Evolutionary conservation across 2,113 vertebrate species (phyloP), one percentile per base, ranked within the genome.

Genomic region (Lophura nycthemera): DNA sequence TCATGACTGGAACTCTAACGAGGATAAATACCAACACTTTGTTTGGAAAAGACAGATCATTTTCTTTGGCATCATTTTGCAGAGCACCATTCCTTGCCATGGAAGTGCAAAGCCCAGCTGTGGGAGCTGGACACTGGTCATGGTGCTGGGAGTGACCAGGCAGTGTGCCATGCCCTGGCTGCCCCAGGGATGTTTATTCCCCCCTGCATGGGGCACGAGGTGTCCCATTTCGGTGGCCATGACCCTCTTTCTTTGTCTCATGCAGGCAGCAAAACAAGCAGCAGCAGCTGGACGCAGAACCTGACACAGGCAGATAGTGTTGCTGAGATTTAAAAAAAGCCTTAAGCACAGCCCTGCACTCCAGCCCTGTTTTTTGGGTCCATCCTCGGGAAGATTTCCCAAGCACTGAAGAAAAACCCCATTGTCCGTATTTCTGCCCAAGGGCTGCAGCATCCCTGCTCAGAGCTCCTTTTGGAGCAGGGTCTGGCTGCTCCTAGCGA

Each of bases 381-480:
- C 80, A 13, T 9, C 11, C 1, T 1, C 27, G 34, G 13, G 11
- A 56, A 83, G 56, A 45, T 3, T 7, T 21, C 30, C 34, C 32
- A 32, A 63, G 5, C 42, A 13, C 3, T 4, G 32, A 45, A 54
- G 72, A 1, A 38, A 74, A 34, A 40, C 64, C 56, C 34, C 0
- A 0, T 5, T 22, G 29, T 10, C 36, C 36, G 15, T 1, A 2
- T 19, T 32, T 30, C 14, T 2, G 13, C 29, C 0, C 2, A 4
- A n/a, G 76, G 38, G 40, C 59, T 34, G 78, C 42, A 10, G 43
- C 69, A 47, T 21, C 67, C 24, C 10, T 36, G 17, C 3, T 15
- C 11, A 8, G 29, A 43, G 69, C 60, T 83, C 42, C 6, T 30
- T 38, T 38, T 4, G 1, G 29, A 63, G 40, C 2, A 0, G 5